Evolutionary conservation across 1,140 invertebrate species (phyloP).

Genomic region (Lanistes nyassanus): DNA sequence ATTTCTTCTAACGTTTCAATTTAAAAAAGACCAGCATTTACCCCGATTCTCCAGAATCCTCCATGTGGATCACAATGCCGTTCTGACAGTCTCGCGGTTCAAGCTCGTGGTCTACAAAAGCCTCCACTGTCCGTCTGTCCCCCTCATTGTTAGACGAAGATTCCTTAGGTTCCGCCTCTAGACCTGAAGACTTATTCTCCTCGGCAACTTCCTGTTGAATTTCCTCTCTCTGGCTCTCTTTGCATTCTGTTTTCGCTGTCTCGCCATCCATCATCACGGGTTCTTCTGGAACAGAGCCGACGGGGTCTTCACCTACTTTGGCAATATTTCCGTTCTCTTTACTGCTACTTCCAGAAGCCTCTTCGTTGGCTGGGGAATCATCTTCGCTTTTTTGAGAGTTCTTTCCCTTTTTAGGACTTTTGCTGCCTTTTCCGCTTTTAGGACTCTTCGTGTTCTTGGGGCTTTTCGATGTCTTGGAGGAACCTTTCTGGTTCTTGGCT

Average conservation of each 20-base stretch:
- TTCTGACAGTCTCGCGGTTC: neutral
- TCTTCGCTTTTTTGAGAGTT: neutral
- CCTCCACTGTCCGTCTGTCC: neutral
- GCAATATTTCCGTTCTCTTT: neutral
- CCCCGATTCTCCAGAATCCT: neutral
- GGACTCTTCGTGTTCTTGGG: neutral
- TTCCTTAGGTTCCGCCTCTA: neutral
- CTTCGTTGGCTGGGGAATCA: neutral
- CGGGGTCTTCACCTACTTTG: neutral
- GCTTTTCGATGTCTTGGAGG: neutral
- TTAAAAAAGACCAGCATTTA: too few relatives aligned
- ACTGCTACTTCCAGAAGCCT: neutral
- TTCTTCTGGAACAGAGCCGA: neutral
- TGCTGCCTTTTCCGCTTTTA: neutral
- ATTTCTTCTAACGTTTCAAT: too few relatives aligned
- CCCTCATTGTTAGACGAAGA: neutral
- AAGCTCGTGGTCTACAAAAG: neutral
- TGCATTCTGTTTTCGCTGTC: neutral
- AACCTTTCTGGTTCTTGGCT: slow-evolving; percentile 3
- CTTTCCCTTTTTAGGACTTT: neutral
- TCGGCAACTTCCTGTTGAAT: neutral
- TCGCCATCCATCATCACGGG: neutral
- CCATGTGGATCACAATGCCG: neutral
- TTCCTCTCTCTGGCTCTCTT: neutral
- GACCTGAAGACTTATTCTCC: neutral